phyloP scores from a whole-genome alignment of 2,113 vertebrate genomes.

The Macaca fascicularis region T2T-MFA8v1.1 NC_088375.1:176104001-176104500 shows the following conservation, averaged over 20 bases:
- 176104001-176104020: not conserved
- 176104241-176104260: not conserved
- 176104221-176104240: not conserved
- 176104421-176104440: not conserved
- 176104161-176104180: not conserved
- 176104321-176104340: not conserved
- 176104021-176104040: conserved; percentile 10
- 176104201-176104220: conserved; percentile 28
- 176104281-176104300: conserved; percentile 29
- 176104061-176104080: conserved; percentile 6
- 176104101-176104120: not conserved
- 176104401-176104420: not conserved
- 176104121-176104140: conserved; percentile 31
- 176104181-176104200: not conserved
- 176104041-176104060: conserved; percentile 13
- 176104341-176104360: not conserved
- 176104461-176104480: not conserved
- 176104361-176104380: not conserved
- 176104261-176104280: not conserved
- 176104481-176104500: not conserved
- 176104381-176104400: conserved; percentile 1
- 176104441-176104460: not conserved
- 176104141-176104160: conserved; percentile 1
- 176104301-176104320: not conserved
- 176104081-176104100: conserved; percentile 54